Percentiles rank a stretch among this genome's conserved stretches.
phyloP scores from a whole-genome alignment of 2,797 vertebrate species.

The Hypotaenidia philippensis region DNA sequence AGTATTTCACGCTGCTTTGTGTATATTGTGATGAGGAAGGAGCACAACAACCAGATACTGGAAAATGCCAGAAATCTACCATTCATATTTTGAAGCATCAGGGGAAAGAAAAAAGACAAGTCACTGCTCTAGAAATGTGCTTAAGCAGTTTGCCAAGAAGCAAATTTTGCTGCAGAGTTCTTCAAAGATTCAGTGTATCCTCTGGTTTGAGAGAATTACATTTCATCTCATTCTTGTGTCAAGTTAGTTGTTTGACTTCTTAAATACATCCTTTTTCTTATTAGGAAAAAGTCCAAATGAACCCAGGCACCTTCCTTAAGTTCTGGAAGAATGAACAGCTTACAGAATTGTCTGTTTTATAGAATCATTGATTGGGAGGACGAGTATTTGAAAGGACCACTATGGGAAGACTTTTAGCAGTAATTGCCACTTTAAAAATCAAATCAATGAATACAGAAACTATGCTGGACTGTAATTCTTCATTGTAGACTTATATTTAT shows the following conservation, averaged over 20 bases:
- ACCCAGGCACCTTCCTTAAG: not conserved
- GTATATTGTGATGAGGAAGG: not conserved
- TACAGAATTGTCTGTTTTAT: not conserved
- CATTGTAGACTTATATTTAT: not conserved
- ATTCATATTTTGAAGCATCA: not conserved
- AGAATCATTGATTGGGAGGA: not conserved
- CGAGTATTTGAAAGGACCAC: not conserved
- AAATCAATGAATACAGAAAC: not conserved
- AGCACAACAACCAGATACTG: not conserved
- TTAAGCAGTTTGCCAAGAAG: slow-evolving; percentile 4
- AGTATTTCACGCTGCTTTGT: not conserved
- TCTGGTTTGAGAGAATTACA: not conserved
- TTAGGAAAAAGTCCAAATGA: not conserved
- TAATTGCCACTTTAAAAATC: not conserved
- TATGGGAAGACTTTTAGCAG: not conserved
- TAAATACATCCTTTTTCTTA: not conserved
- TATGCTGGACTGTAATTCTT: not conserved
- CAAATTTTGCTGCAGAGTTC: not conserved
- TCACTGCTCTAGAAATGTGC: not conserved
- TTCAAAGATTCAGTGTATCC: not conserved
- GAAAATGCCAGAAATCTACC: not conserved
- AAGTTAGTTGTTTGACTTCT: not conserved
- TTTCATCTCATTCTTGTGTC: not conserved
- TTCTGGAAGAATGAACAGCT: not conserved
- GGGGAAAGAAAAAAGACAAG: not conserved